Evolutionary conservation across 2,113 vertebrate genomes (phyloP).

Genomic region (Callocephalon fimbriatum): DNA sequence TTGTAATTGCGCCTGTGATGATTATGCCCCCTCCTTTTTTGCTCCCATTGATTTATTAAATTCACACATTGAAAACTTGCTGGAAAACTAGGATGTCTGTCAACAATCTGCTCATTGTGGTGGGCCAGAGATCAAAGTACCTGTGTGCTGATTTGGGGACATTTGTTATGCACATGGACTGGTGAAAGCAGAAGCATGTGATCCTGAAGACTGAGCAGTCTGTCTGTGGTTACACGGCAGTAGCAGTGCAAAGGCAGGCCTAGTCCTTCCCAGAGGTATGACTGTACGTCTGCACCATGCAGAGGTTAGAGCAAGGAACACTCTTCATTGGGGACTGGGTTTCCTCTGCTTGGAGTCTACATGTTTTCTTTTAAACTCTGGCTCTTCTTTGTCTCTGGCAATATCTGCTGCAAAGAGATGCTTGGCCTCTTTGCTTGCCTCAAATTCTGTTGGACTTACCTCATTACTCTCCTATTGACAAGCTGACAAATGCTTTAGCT

Average conservation of each 20-base stretch:
- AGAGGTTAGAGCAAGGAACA: neutral
- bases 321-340: neutral
- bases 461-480: conserved; percentile 51
- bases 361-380: neutral
- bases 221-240: rapidly evolving
- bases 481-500: conserved; percentile 50
- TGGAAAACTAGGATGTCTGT: neutral
- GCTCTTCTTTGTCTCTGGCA: neutral
- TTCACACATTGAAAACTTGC: neutral
- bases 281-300: neutral
- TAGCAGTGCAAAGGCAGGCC: neutral
- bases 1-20: neutral
- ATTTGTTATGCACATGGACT: neutral
- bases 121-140: neutral
- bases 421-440: conserved; percentile 31
- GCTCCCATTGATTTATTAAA: neutral
- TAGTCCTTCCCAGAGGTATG: neutral
- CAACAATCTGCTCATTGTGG: neutral
- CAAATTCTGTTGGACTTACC: conserved; percentile 60
- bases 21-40: neutral
- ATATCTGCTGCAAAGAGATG: neutral
- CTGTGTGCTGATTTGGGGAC: neutral
- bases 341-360: neutral
- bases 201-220: neutral
- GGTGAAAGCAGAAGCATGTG: neutral